phyloP scores from a whole-genome alignment of 2,113 vertebrate genomes.

The Cyphomyrus plagiostoma region DNA sequence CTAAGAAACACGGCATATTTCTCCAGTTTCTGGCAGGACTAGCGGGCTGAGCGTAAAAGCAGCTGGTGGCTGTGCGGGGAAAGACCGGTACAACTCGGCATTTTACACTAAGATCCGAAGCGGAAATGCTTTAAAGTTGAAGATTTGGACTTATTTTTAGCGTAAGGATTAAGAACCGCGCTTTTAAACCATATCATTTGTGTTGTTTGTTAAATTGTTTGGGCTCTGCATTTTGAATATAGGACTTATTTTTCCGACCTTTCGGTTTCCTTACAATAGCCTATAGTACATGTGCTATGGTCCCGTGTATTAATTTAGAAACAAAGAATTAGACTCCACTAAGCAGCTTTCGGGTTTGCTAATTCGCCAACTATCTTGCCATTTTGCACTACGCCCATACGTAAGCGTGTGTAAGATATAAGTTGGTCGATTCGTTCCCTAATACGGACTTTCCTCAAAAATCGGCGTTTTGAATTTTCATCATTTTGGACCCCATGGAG shows the following conservation, averaged over 20 bases:
- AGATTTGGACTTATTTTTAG: neutral
- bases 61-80: neutral
- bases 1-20: neutral
- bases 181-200: neutral
- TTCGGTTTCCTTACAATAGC: neutral
- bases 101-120: neutral
- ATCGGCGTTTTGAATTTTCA: neutral
- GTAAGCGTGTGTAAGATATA: neutral
- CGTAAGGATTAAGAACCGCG: neutral
- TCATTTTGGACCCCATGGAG: slow-evolving; percentile 37
- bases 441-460: neutral
- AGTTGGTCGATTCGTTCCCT: neutral
- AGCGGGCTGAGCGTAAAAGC: neutral
- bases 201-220: neutral
- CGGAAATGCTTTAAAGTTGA: neutral
- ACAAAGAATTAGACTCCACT: slow-evolving; percentile 53
- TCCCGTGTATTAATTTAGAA: slow-evolving; percentile 48
- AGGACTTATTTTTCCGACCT: neutral
- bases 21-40: neutral
- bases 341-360: slow-evolving; percentile 47
- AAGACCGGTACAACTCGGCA: neutral
- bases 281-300: slow-evolving; percentile 23
- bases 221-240: neutral
- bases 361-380: slow-evolving; percentile 29
- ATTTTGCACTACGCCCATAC: neutral